These are phyloP conservation scores for Adoxophyes honmai DNA, from an alignment of 1,140 invertebrate genomes.

Conservation along the genomic window DNA sequence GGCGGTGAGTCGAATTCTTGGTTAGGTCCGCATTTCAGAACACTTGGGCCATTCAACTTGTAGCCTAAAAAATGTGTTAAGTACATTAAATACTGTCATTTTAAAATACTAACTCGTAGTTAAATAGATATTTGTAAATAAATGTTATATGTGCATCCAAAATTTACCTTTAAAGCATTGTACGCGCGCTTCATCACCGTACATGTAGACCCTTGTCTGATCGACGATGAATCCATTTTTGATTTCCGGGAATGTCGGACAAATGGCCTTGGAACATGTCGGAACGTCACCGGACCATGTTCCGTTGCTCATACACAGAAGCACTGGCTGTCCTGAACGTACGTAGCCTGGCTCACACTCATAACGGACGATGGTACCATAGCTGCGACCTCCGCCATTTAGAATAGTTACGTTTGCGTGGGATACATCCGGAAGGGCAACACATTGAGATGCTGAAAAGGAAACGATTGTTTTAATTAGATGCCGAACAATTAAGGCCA, in stretches of 20 bases:
- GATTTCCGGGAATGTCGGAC: slow-evolving; percentile 89
- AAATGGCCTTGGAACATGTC: slow-evolving; percentile 90
- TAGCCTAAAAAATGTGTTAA: slow-evolving; percentile 62
- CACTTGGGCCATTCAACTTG: slow-evolving; percentile 80
- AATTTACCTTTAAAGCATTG: slow-evolving; percentile 92
- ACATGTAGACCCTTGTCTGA: slow-evolving; percentile 85
- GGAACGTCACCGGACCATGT: slow-evolving; percentile 97
- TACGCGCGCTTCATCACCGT: slow-evolving; percentile 93
- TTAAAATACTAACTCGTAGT: too few species aligned
- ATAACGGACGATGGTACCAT: slow-evolving; percentile 96
- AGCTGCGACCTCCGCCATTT: slow-evolving; percentile 95
- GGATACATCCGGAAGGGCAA: slow-evolving; percentile 90
- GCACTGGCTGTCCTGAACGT: slow-evolving; percentile 90
- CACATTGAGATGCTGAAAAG: slow-evolving; percentile 91
- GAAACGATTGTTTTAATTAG: slow-evolving; percentile 22
- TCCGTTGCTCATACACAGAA: slow-evolving; percentile 97
- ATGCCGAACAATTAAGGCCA: too few species aligned
- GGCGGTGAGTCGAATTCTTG: slow-evolving; percentile 92
- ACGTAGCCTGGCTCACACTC: slow-evolving; percentile 96
- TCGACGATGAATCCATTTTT: slow-evolving; percentile 92
- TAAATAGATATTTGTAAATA: too few species aligned
- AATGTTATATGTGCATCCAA: slow-evolving; percentile 3
- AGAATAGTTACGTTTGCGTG: slow-evolving; percentile 92
- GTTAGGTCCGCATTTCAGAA: slow-evolving; percentile 91
- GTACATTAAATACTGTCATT: too few species aligned